Evolutionary conservation across 2,888 invertebrate genomes (phyloP).

Genomic region (Nowickia ferox): DNA sequence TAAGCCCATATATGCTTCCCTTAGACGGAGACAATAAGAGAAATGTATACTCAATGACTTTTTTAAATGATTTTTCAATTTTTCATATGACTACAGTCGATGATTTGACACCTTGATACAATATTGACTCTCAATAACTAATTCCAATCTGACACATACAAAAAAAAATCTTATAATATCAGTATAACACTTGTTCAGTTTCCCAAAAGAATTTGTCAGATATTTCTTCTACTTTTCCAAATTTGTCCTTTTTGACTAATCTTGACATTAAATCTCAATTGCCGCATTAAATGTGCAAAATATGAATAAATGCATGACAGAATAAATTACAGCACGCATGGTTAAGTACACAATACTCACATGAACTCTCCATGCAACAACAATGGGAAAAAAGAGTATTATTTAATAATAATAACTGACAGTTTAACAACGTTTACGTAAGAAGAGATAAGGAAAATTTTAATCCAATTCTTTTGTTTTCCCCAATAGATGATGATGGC

Average conservation of each 20-base stretch:
- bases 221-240: constrained; percentile 17
- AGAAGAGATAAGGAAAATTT: constrained; percentile 65
- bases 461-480: constrained; percentile 74
- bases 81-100: not conserved
- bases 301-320: constrained; percentile 39
- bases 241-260: constrained; percentile 63
- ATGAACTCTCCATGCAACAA: constrained; percentile 43
- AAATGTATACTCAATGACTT: too few relatives aligned
- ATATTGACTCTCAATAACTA: constrained; percentile 19
- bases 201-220: constrained; percentile 51
- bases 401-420: constrained; percentile 71
- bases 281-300: constrained; percentile 60
- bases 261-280: constrained; percentile 64
- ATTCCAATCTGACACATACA: constrained; percentile 6
- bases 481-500: constrained; percentile 18
- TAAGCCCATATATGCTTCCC: too few relatives aligned
- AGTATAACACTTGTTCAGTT: constrained; percentile 67
- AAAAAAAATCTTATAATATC: not conserved
- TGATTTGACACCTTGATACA: constrained; percentile 27
- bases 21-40: too few relatives aligned
- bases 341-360: constrained; percentile 36
- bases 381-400: constrained; percentile 56
- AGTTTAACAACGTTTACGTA: constrained; percentile 71
- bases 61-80: too few relatives aligned
- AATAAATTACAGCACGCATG: constrained; percentile 55